phyloP scores from a whole-genome alignment of 2,113 vertebrate species.

The Morone chrysops region DNA sequence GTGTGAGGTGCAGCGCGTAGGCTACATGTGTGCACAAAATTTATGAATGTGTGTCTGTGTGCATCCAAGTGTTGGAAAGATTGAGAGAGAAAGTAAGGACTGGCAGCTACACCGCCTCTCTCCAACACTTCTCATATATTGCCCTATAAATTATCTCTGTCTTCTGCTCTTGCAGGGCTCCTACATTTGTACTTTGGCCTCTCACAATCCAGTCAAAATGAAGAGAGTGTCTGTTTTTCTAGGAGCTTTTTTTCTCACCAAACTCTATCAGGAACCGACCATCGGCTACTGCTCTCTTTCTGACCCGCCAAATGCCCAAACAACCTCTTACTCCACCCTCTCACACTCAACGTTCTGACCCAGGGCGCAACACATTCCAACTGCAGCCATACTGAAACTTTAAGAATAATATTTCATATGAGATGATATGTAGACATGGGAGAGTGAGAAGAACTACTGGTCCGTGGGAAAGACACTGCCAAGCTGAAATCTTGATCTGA shows the following conservation, averaged over 20 bases:
- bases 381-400: not conserved
- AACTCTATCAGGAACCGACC: conserved; percentile 7
- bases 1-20: not conserved
- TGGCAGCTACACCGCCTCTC: conserved; percentile 40
- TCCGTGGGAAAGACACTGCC: not conserved
- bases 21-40: conserved; percentile 28
- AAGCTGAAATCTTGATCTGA: conserved; percentile 1
- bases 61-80: conserved; percentile 35
- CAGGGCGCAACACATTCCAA: not conserved
- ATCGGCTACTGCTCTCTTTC: not conserved
- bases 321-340: conserved; percentile 14
- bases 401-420: not conserved
- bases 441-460: conserved; percentile 8
- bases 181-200: conserved; percentile 33
- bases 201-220: conserved; percentile 2
- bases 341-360: conserved; percentile 10
- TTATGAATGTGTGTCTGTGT: conserved; percentile 48
- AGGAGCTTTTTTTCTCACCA: not conserved
- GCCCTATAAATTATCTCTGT: conserved; percentile 56
- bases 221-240: not conserved
- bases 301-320: conserved; percentile 17
- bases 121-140: conserved; percentile 57
- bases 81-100: conserved; percentile 59
- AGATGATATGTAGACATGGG: not conserved
- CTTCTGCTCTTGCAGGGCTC: conserved; percentile 25